A percentile compares a stretch with the other conserved stretches of the same genome.
Evolutionary conservation across 2,797 vertebrate genomes (phyloP).

Genomic region (Arvicola amphibius): DNA sequence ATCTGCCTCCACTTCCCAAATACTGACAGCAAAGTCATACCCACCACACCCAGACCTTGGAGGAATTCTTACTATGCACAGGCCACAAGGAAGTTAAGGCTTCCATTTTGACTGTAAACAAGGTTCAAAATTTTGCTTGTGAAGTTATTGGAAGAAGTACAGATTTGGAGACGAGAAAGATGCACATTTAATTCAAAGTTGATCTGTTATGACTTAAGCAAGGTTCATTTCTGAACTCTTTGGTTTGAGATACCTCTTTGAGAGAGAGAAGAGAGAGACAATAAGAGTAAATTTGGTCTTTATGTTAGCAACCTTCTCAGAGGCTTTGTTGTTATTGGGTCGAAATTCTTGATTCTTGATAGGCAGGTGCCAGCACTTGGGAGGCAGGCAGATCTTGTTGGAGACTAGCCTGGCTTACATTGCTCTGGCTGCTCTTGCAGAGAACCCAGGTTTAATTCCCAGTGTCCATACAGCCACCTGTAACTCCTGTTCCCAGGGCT

Average conservation of each 20-base stretch:
- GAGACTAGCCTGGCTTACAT: not conserved
- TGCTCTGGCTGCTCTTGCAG: not conserved
- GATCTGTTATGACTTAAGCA: not conserved
- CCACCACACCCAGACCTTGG: not conserved
- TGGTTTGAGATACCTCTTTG: no score
- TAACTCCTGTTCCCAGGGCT: not conserved
- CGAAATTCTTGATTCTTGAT: not conserved
- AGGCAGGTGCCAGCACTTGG: not conserved
- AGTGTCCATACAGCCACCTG: not conserved
- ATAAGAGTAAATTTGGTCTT: not conserved
- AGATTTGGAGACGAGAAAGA: not conserved
- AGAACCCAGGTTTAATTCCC: not conserved
- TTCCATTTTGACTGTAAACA: not conserved
- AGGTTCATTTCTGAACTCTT: not conserved
- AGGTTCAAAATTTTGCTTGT: not conserved
- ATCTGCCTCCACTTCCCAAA: not conserved
- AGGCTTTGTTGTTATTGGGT: not conserved
- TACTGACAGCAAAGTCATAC: not conserved
- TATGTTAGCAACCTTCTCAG: not conserved
- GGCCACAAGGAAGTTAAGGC: not conserved
- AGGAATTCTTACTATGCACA: not conserved
- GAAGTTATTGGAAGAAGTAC: not conserved
- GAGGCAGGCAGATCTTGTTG: not conserved
- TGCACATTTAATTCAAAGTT: not conserved
- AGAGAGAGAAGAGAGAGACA: not conserved